phyloP scores from a whole-genome alignment of 2,113 vertebrate genomes.

The Rallus limicola region DNA sequence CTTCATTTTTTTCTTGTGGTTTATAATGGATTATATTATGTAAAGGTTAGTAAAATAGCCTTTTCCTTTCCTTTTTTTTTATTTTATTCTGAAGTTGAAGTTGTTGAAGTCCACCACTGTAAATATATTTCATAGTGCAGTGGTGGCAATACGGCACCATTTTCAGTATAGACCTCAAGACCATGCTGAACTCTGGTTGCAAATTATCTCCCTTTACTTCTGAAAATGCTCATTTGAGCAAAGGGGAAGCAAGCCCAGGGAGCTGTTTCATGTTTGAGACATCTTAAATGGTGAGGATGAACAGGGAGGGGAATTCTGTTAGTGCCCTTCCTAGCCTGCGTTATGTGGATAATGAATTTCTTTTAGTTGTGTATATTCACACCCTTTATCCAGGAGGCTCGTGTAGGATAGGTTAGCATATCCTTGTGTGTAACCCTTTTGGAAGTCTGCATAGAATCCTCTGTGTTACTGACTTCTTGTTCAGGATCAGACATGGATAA shows the following conservation, averaged over 20 bases:
- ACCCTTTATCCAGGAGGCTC: accelerated
- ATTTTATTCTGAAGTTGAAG: not conserved
- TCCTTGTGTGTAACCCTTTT: not conserved
- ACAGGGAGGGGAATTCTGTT: not conserved
- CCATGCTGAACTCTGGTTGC: accelerated
- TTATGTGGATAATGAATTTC: not conserved
- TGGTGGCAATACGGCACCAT: not conserved
- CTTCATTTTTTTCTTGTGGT: not conserved
- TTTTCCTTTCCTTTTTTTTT: not conserved
- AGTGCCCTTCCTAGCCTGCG: not conserved
- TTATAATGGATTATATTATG: not conserved
- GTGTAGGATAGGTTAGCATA: not conserved
- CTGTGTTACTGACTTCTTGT: not conserved
- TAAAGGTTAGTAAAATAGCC: not conserved
- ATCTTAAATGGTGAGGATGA: not conserved
- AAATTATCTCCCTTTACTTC: not conserved
- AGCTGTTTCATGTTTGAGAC: too few relatives aligned
- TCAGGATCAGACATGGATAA: not conserved
- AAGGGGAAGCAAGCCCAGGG: too few relatives aligned
- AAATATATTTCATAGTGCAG: not conserved
- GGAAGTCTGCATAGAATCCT: not conserved
- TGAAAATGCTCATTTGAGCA: not conserved
- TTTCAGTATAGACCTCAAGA: not conserved
- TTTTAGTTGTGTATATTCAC: not conserved
- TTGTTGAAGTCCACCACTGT: not conserved